A percentile compares a stretch with the other conserved stretches of the same genome.
Evolutionary conservation across 2,113 vertebrate species (phyloP).

Genomic region (Periophthalmodon schlosseri): DNA sequence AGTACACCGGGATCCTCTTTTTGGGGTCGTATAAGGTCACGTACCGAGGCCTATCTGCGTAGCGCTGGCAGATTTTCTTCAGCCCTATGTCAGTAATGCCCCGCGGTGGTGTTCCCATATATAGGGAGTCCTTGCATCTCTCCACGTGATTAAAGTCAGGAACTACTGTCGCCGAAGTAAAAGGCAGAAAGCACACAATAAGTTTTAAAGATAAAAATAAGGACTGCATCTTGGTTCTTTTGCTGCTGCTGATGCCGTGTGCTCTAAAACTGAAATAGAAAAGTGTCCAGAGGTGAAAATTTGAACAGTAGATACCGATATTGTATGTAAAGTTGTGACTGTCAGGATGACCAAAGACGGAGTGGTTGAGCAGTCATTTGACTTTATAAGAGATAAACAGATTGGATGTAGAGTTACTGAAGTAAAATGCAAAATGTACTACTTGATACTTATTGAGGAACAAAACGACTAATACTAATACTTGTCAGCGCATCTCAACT

Average conservation of each 20-base stretch:
- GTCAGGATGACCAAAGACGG: neutral
- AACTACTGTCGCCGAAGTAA: conserved; percentile 50
- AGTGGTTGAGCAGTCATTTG: neutral
- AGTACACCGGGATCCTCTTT: conserved; percentile 72
- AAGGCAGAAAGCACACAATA: conserved; percentile 2
- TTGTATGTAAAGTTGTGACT: conserved; percentile 36
- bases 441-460: conserved; percentile 36
- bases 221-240: neutral
- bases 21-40: conserved; percentile 72
- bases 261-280: conserved; percentile 4
- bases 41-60: conserved; percentile 66
- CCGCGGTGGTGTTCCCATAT: conserved; percentile 72
- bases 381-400: neutral
- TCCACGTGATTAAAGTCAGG: conserved; percentile 71
- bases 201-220: conserved; percentile 14
- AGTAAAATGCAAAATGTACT: conserved; percentile 65
- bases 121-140: conserved; percentile 73
- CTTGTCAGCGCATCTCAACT: too few relatives aligned
- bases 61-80: conserved; percentile 74
- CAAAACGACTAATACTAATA: conserved; percentile 38
- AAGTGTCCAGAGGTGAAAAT: conserved; percentile 41
- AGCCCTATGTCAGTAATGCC: conserved; percentile 49
- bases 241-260: neutral
- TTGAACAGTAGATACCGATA: conserved; percentile 60
- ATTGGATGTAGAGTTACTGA: conserved; percentile 3